Conservation (phyloP, 2,888 invertebrate species). For the Orchestes rusci region DNA sequence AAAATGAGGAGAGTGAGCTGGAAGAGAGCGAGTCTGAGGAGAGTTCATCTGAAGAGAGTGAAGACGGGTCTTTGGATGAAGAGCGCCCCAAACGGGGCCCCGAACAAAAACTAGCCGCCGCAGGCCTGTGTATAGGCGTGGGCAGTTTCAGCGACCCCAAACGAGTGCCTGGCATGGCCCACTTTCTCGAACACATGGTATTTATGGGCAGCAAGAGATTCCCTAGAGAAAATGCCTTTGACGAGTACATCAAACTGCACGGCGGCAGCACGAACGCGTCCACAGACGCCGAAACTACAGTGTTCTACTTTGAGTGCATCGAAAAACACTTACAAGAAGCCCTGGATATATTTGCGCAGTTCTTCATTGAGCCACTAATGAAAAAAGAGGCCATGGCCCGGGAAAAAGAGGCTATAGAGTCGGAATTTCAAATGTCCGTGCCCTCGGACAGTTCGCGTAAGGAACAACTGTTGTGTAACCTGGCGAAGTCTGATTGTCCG, state of each 20-base stretch:
- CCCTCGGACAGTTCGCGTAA: slow-evolving; percentile 68
- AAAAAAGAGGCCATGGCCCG: slow-evolving; percentile 76
- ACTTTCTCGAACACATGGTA: slow-evolving; percentile 87
- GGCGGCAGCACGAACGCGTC: slow-evolving; percentile 80
- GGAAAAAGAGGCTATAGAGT: slow-evolving; percentile 83
- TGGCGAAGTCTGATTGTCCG: slow-evolving; percentile 65
- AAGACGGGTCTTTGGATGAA: too few species aligned
- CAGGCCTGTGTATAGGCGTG: slow-evolving; percentile 66
- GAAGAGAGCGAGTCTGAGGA: not conserved
- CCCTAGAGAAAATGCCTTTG: slow-evolving; percentile 79
- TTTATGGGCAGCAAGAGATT: slow-evolving; percentile 92
- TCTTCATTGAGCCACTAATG: slow-evolving; percentile 83
- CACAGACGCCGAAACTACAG: slow-evolving; percentile 81
- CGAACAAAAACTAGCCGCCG: slow-evolving; percentile 53
- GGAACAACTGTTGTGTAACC: slow-evolving; percentile 65
- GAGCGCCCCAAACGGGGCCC: too few species aligned
- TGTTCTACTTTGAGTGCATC: slow-evolving; percentile 83
- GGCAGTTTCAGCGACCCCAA: slow-evolving; percentile 75
- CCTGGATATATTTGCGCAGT: slow-evolving; percentile 81
- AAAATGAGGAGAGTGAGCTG: not conserved
- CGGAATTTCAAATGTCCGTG: slow-evolving; percentile 77
- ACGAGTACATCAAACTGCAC: slow-evolving; percentile 58
- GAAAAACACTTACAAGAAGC: slow-evolving; percentile 69
- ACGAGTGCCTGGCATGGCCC: slow-evolving; percentile 71
- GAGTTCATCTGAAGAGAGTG: not conserved